A percentile compares a stretch with the other conserved stretches of the same genome.
Evolutionary conservation across 2,888 invertebrate species (phyloP).

Genomic region (Trichogramma dendrolimi): DNA sequence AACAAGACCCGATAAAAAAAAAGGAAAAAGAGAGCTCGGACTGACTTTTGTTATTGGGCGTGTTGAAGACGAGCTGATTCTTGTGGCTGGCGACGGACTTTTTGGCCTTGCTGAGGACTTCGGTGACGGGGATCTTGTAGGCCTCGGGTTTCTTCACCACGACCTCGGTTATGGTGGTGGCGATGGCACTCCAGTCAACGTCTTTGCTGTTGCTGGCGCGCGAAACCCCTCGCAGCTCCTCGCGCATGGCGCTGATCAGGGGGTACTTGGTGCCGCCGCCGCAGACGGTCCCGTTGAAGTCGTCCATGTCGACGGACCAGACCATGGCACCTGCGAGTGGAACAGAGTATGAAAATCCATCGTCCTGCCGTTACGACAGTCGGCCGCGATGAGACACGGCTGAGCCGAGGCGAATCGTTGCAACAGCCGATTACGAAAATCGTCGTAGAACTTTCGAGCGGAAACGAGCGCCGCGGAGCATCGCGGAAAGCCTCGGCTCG

Average conservation of each 20-base stretch:
- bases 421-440: no score
- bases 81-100: slow-evolving; percentile 63
- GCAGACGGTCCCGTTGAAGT: slow-evolving; percentile 80
- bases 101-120: slow-evolving; percentile 60
- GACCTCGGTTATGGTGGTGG: slow-evolving; percentile 60
- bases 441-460: not conserved
- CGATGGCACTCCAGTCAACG: slow-evolving; percentile 79
- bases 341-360: no score
- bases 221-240: slow-evolving; percentile 80
- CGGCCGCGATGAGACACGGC: no score
- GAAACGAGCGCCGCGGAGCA: not conserved
- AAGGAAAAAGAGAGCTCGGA: not conserved
- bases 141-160: slow-evolving; percentile 69
- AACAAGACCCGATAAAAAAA: not conserved
- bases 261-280: slow-evolving; percentile 85
- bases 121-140: slow-evolving; percentile 72
- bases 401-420: not conserved
- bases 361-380: no score
- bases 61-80: slow-evolving; percentile 57
- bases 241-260: slow-evolving; percentile 84
- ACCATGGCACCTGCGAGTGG: slow-evolving; percentile 68
- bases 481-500: not conserved
- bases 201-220: slow-evolving; percentile 80
- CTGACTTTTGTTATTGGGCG: slow-evolving; percentile 40
- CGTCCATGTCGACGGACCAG: slow-evolving; percentile 94